Conservation (phyloP, 1,140 invertebrate species). For the Temnothorax nylanderi region DNA sequence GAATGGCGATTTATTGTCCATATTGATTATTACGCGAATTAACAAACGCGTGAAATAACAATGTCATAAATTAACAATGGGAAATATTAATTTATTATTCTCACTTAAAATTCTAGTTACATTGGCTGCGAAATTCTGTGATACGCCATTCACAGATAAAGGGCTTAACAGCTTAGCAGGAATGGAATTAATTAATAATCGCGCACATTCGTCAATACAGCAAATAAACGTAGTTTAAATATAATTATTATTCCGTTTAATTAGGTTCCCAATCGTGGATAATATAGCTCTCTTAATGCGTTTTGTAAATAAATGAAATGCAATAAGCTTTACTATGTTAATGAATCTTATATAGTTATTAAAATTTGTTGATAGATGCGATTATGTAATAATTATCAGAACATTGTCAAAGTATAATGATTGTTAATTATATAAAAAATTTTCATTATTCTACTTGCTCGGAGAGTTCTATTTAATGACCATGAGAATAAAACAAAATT, state of each 20-base stretch:
- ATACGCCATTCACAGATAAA: not conserved
- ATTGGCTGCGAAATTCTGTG: not conserved
- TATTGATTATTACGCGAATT: not conserved
- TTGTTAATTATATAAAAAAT: not conserved
- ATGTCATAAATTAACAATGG: not conserved
- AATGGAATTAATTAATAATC: conserved; percentile 16
- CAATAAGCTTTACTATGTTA: not conserved
- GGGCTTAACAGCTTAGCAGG: not conserved
- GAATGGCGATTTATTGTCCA: not conserved
- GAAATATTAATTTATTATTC: not conserved
- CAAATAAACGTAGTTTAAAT: conserved; percentile 13
- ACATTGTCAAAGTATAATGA: not conserved
- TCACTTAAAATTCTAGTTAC: not conserved
- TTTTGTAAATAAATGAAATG: not conserved
- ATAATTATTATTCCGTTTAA: conserved; percentile 24
- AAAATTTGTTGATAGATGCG: not conserved
- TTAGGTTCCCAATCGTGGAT: not conserved
- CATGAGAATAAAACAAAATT: too few relatives aligned
- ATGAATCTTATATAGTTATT: conserved; percentile 25
- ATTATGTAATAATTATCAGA: conserved; percentile 10
- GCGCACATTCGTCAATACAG: not conserved
- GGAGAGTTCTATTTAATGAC: too few relatives aligned
- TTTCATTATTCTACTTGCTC: not conserved
- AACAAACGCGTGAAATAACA: not conserved
- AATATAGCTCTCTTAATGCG: not conserved